These are phyloP conservation scores for Nestor notabilis DNA, from an alignment of 2,113 vertebrate species.

Conservation along the genomic window DNA sequence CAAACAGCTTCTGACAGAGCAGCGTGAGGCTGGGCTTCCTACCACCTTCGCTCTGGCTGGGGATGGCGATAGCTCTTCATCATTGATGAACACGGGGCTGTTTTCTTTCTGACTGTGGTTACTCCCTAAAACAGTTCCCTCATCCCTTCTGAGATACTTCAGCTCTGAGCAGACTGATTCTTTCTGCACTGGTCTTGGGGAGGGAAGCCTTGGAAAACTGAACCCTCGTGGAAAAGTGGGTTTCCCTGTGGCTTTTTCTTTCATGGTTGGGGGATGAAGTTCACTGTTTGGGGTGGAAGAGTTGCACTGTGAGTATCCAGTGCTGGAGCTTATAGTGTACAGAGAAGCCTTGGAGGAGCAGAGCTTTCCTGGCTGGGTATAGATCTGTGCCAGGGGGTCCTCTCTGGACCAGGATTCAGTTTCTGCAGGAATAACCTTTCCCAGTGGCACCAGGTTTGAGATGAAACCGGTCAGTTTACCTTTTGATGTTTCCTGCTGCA, in stretches of 20 bases:
- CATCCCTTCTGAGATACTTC: neutral
- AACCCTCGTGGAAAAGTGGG: conserved; percentile 11
- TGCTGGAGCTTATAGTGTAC: neutral
- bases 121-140: neutral
- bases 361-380: conserved; percentile 50
- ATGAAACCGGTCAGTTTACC: neutral
- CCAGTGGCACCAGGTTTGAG: neutral
- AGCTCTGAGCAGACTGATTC: conserved; percentile 68
- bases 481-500: neutral
- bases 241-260: neutral
- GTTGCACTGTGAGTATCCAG: neutral
- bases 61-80: neutral
- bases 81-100: neutral
- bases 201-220: conserved; percentile 66
- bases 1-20: neutral
- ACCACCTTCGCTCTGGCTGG: neutral
- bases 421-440: neutral
- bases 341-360: neutral
- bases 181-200: conserved; percentile 62
- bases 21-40: neutral
- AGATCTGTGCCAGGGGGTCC: conserved; percentile 81
- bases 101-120: neutral
- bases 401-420: conserved; percentile 10
- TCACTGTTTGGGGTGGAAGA: neutral
- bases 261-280: neutral